These are phyloP conservation scores for Eira barbara DNA, from an alignment of 2,113 vertebrate genomes.

Conservation along the genomic window DNA sequence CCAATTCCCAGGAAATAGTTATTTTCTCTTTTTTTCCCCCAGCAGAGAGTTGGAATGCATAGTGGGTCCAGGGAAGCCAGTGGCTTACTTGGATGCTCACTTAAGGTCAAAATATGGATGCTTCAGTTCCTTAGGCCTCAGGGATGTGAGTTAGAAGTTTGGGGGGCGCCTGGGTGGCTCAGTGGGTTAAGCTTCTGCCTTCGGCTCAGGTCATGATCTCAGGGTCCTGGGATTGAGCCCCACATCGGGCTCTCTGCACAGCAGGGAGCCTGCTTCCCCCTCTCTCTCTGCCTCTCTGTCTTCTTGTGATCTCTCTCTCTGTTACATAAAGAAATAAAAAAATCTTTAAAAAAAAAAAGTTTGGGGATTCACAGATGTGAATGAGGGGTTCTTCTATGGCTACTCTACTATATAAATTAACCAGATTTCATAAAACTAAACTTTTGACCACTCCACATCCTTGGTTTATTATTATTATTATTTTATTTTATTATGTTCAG, in stretches of 20 bases:
- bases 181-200: too few species aligned
- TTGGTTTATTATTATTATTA: not conserved
- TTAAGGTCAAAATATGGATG: not conserved
- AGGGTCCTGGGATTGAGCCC: too few species aligned
- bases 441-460: not conserved
- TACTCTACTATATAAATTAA: not conserved
- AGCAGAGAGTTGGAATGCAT: not conserved
- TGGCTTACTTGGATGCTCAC: not conserved
- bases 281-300: too few species aligned
- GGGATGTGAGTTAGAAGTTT: not conserved
- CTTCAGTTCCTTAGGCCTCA: not conserved
- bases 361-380: not conserved
- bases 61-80: not conserved
- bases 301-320: too few species aligned
- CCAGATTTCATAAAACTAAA: conserved; percentile 8
- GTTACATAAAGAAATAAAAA: too few species aligned
- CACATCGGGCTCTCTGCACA: too few species aligned
- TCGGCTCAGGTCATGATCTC: too few species aligned
- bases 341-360: too few species aligned
- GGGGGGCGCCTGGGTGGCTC: too few species aligned
- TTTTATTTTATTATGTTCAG: not conserved
- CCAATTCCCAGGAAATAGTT: not conserved
- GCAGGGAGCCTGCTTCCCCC: too few species aligned
- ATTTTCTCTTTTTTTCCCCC: not conserved
- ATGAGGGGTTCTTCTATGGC: not conserved